phyloP scores from a whole-genome alignment of 2,797 vertebrate species.

The Schizopygopsis malacanthus region DNA sequence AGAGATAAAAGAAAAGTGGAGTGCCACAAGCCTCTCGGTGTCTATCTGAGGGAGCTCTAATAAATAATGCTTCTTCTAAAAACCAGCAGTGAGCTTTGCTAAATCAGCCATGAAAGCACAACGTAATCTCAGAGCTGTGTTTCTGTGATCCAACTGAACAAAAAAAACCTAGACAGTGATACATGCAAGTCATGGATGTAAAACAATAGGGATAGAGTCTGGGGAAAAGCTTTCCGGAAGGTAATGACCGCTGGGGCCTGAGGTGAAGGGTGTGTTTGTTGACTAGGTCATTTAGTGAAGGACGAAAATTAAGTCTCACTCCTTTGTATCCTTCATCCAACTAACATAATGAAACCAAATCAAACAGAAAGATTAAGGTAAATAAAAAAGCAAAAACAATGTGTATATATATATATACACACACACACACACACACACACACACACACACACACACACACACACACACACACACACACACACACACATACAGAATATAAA shows the following conservation, averaged over 20 bases:
- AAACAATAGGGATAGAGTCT: conserved; percentile 48
- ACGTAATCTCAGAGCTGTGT: conserved; percentile 33
- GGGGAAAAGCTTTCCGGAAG: conserved; percentile 38
- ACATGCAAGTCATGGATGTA: conserved; percentile 43
- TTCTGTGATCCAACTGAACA: conserved; percentile 24
- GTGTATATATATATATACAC: too few species aligned
- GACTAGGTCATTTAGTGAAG: conserved; percentile 19
- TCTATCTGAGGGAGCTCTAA: conserved; percentile 53
- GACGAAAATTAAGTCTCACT: background rate
- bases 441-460: too few species aligned
- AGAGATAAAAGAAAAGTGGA: conserved; percentile 59
- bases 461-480: too few species aligned
- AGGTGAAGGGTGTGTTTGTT: conserved; percentile 35
- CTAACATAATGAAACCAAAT: background rate
- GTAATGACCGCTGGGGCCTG: conserved; percentile 50
- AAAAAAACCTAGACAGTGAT: conserved; percentile 45
- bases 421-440: too few species aligned
- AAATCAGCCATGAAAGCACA: conserved; percentile 56
- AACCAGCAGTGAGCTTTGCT: conserved; percentile 57
- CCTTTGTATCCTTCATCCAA: background rate
- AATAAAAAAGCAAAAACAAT: background rate
- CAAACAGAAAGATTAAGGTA: background rate
- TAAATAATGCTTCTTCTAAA: conserved; percentile 67
- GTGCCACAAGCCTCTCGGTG: conserved; percentile 33
- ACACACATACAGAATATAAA: too few species aligned